phyloP scores from a whole-genome alignment of 2,888 invertebrate genomes.

The Catocala nupta region DNA sequence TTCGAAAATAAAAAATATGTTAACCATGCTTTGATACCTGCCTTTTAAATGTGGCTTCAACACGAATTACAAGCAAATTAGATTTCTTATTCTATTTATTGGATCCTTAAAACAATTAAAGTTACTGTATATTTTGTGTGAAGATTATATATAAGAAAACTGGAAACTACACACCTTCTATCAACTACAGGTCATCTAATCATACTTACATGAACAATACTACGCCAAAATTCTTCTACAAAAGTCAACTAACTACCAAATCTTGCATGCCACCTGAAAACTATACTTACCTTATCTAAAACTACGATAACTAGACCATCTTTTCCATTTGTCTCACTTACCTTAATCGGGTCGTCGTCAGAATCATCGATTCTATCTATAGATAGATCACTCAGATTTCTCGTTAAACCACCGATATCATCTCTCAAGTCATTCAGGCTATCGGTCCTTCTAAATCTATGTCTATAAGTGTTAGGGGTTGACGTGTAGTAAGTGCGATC shows the following conservation, averaged over 20 bases:
- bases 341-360: slow-evolving; percentile 79
- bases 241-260: not conserved
- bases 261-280: slow-evolving; percentile 7
- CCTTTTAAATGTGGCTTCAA: no score
- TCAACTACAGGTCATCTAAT: not conserved
- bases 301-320: not conserved
- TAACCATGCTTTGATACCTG: no score
- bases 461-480: slow-evolving; percentile 77
- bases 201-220: not conserved
- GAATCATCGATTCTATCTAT: slow-evolving; percentile 77
- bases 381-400: slow-evolving; percentile 77
- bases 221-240: not conserved
- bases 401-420: slow-evolving; percentile 69
- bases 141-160: no score
- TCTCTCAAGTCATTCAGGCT: slow-evolving; percentile 58
- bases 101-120: no score
- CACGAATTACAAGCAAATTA: no score
- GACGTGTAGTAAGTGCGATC: slow-evolving; percentile 82
- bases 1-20: no score
- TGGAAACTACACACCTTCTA: no score
- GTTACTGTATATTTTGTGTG: no score
- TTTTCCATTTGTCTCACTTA: slow-evolving; percentile 52
- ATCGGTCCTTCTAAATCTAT: slow-evolving; percentile 70
- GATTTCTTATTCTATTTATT: no score
- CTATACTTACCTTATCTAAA: not conserved